Percentiles rank a stretch among this genome's conserved stretches.
These are phyloP conservation scores for Lasioglossum figueresi DNA, from an alignment of 2,888 invertebrate species.

Conservation along the genomic window DNA sequence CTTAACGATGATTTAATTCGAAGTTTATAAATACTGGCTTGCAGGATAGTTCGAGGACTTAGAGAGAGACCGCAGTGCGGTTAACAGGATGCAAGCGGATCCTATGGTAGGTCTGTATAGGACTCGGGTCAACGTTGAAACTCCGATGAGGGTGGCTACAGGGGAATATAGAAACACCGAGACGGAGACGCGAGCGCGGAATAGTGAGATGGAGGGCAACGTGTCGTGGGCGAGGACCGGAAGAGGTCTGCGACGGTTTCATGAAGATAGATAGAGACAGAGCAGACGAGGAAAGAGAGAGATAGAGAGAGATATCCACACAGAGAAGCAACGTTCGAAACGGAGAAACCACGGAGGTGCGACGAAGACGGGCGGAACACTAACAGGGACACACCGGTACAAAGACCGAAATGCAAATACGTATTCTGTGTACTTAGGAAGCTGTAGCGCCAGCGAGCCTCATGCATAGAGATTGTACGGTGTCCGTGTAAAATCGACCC, in stretches of 20 bases:
- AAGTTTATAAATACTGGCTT: constrained; percentile 75
- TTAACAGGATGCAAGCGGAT: constrained; percentile 76
- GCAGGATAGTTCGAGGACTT: constrained; percentile 60
- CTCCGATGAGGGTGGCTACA: constrained; percentile 37
- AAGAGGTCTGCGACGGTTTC: constrained; percentile 12
- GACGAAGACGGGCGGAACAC: constrained; percentile 55
- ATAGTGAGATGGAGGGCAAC: constrained; percentile 3
- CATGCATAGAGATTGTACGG: constrained; percentile 83
- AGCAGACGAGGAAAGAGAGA: not conserved
- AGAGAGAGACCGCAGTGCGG: constrained; percentile 77
- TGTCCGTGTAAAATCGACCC: constrained; percentile 79
- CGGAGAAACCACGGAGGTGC: constrained; percentile 26
- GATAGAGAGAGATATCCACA: constrained; percentile 13
- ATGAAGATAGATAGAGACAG: not conserved
- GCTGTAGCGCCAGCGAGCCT: constrained; percentile 81
- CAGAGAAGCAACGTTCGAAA: constrained; percentile 41
- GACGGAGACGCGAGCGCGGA: not conserved
- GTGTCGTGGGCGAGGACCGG: constrained; percentile 3
- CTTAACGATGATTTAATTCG: constrained; percentile 72
- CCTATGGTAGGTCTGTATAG: constrained; percentile 30
- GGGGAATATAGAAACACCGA: constrained; percentile 26
- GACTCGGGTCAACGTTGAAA: constrained; percentile 63
- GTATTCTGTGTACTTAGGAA: constrained; percentile 83
- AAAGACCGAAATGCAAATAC: constrained; percentile 83
- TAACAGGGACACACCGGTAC: constrained; percentile 78